A percentile compares a stretch with the other conserved stretches of the same genome.
phyloP scores from a whole-genome alignment of 2,113 vertebrate species.

The Xenopus borealis region DNA sequence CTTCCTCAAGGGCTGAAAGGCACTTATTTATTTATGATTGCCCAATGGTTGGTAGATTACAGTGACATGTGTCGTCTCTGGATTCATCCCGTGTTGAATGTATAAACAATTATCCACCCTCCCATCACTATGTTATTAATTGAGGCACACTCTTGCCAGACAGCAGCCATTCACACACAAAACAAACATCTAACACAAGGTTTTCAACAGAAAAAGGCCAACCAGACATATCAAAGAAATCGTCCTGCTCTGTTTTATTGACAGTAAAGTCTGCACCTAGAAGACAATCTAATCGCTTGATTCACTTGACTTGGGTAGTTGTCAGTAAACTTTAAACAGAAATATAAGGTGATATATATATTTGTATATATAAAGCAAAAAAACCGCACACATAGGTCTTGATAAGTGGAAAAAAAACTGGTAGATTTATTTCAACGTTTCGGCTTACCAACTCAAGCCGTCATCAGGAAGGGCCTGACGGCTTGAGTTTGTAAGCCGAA shows the following conservation, averaged over 20 bases:
- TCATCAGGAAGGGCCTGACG: too few relatives aligned
- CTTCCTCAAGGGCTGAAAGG: conserved; percentile 40
- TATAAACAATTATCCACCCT: conserved; percentile 38
- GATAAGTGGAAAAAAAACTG: too few relatives aligned
- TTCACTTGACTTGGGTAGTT: too few relatives aligned
- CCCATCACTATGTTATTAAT: conserved; percentile 28
- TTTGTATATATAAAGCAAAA: too few relatives aligned
- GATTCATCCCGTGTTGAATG: conserved; percentile 21
- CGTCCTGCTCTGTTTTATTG: not conserved
- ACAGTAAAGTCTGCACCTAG: conserved; percentile 1
- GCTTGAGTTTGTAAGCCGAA: too few relatives aligned
- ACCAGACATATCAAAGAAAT: conserved; percentile 10
- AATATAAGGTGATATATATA: too few relatives aligned
- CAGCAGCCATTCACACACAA: conserved; percentile 1
- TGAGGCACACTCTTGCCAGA: conserved; percentile 21
- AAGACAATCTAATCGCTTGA: not conserved
- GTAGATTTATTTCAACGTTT: too few relatives aligned
- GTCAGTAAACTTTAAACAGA: too few relatives aligned
- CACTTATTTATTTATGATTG: conserved; percentile 40
- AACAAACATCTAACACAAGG: conserved; percentile 1
- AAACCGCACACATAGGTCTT: too few relatives aligned
- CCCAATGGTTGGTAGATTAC: conserved; percentile 28
- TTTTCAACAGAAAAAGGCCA: not conserved
- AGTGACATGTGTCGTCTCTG: conserved; percentile 20
- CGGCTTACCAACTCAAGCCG: too few relatives aligned